These are phyloP conservation scores for Diadromus collaris DNA, from an alignment of 2,888 invertebrate genomes.

Conservation along the genomic window DNA sequence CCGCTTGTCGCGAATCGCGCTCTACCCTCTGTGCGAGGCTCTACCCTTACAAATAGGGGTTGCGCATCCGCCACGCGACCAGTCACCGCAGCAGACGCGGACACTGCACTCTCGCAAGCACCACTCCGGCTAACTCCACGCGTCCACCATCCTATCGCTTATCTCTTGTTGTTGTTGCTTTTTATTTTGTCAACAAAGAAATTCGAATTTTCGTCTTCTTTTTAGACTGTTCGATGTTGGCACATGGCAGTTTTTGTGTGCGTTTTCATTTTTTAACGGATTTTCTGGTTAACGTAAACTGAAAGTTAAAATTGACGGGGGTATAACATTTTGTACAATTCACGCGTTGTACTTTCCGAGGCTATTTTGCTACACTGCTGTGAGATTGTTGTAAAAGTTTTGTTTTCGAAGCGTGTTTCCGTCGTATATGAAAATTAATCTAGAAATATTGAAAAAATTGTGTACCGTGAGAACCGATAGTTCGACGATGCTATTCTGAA, in stretches of 20 bases:
- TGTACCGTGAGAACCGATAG: background rate
- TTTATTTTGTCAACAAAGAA: no score
- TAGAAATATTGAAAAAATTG: background rate
- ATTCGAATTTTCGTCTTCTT: no score
- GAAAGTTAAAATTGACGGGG: background rate
- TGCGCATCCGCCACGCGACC: conserved; percentile 66
- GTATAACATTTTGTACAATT: background rate
- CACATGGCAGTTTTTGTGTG: background rate
- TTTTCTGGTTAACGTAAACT: background rate
- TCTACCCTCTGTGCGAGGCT: conserved; percentile 46
- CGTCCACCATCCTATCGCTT: background rate
- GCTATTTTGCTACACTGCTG: background rate
- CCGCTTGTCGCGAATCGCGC: conserved; percentile 72
- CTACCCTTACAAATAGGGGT: conserved; percentile 72
- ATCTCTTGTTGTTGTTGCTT: background rate
- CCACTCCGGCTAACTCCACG: background rate
- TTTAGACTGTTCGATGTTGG: no score
- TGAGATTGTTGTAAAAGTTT: background rate
- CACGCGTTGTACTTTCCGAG: background rate
- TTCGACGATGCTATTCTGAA: background rate
- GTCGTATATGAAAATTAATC: background rate
- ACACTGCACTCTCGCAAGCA: conserved; percentile 45
- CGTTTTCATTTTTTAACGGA: background rate
- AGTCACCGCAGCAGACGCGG: conserved; percentile 60
- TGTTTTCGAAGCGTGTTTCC: background rate